These are phyloP conservation scores for Martes martes DNA, from an alignment of 2,113 vertebrate species.

Conservation along the genomic window DNA sequence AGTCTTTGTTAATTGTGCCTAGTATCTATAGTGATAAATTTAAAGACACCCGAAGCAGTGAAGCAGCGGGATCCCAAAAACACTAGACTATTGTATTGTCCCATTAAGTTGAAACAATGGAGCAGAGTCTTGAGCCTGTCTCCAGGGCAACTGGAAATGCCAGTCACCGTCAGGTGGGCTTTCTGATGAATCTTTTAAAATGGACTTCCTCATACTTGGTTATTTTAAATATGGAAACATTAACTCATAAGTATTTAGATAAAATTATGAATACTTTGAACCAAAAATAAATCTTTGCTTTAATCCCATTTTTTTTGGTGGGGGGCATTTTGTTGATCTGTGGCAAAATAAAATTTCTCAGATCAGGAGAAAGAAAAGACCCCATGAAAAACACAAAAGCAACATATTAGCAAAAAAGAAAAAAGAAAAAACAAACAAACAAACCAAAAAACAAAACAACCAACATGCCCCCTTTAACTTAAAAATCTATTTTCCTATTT, in stretches of 20 bases:
- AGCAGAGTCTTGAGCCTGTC: slow-evolving; percentile 49
- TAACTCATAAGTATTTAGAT: neutral
- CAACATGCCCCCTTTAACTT: neutral
- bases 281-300: neutral
- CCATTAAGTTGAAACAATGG: slow-evolving; percentile 75
- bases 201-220: slow-evolving; percentile 63
- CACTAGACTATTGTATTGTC: slow-evolving; percentile 77
- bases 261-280: neutral
- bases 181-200: slow-evolving; percentile 65
- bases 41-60: slow-evolving; percentile 78
- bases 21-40: slow-evolving; percentile 81
- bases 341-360: neutral
- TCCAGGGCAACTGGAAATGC: slow-evolving; percentile 76
- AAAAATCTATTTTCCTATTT: neutral
- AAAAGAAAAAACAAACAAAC: neutral
- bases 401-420: neutral
- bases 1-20: slow-evolving; percentile 84
- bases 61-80: slow-evolving; percentile 68
- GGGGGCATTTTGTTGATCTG: neutral
- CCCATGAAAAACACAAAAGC: neutral
- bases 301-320: neutral
- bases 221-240: slow-evolving; percentile 36
- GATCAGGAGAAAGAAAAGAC: neutral
- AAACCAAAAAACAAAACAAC: neutral
- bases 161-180: slow-evolving; percentile 71